These are phyloP conservation scores for Pocillopora grandis DNA, from an alignment of 92 coral and sea anemone genomes.

Conservation along the genomic window DNA sequence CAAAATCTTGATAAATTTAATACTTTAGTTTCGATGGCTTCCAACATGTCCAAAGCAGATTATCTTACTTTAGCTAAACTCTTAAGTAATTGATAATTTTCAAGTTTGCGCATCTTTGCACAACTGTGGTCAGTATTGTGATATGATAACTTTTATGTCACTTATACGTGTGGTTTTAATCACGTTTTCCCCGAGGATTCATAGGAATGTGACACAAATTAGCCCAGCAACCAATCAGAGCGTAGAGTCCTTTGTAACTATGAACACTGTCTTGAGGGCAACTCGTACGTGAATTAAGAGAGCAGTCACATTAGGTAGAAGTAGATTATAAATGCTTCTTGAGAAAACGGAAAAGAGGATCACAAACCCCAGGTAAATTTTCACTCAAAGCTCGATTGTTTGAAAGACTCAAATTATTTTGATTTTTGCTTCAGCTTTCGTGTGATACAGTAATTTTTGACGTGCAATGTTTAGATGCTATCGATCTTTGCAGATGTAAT, in stretches of 20 bases:
- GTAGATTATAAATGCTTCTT: background rate
- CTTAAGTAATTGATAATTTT: background rate
- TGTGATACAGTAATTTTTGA: slow-evolving; percentile 1
- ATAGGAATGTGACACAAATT: slow-evolving; percentile 33
- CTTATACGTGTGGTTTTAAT: slow-evolving; percentile 23
- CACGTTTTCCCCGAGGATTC: slow-evolving; percentile 35
- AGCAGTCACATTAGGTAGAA: background rate
- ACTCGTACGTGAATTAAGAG: background rate
- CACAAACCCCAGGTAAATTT: slow-evolving; percentile 20
- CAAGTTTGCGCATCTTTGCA: background rate
- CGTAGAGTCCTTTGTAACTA: slow-evolving; percentile 39
- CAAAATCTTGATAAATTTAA: too few species aligned
- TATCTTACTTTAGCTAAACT: background rate
- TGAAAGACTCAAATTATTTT: background rate
- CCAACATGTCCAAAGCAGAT: background rate
- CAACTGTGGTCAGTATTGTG: background rate
- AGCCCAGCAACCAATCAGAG: slow-evolving; percentile 32
- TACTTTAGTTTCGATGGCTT: background rate
- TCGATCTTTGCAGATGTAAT: background rate
- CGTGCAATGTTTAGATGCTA: background rate
- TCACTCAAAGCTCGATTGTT: background rate
- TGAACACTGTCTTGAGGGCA: slow-evolving; percentile 10
- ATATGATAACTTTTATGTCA: slow-evolving; percentile 7
- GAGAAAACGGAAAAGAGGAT: background rate
- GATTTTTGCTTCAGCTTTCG: background rate